phyloP scores from a whole-genome alignment of 2,888 invertebrate species.

The Ptycholaimellus sp. region DNA sequence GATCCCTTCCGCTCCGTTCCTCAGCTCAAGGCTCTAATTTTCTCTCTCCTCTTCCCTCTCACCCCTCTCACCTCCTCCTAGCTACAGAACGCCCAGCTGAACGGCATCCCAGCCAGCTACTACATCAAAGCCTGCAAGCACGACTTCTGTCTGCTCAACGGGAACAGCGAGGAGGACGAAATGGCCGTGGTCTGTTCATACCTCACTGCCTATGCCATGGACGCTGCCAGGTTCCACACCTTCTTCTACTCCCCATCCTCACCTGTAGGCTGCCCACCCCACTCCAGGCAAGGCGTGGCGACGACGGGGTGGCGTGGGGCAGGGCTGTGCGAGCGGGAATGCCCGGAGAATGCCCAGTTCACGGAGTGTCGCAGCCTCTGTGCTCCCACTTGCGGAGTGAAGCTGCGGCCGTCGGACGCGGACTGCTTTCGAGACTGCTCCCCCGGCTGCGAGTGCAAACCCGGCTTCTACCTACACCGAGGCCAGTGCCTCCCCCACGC shows the following conservation, averaged over 20 bases:
- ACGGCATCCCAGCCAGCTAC: slow-evolving; percentile 27
- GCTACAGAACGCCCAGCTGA: no score
- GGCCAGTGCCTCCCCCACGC: slow-evolving; percentile 41
- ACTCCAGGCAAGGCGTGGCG: background rate
- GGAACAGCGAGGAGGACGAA: slow-evolving; percentile 31
- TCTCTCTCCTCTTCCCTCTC: no score
- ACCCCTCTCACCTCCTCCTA: no score
- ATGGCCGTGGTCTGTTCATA: slow-evolving; percentile 43
- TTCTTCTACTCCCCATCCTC: no score
- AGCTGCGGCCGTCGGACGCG: slow-evolving; percentile 23
- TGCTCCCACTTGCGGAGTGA: slow-evolving; percentile 12
- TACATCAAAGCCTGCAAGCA: slow-evolving; percentile 48
- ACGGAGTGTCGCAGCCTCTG: slow-evolving; percentile 5
- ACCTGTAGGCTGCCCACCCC: no score
- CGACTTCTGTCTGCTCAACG: slow-evolving; percentile 46
- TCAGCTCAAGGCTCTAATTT: background rate
- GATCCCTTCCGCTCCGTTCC: background rate
- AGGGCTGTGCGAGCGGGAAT: slow-evolving; percentile 40
- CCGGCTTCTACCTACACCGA: slow-evolving; percentile 3
- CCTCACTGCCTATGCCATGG: slow-evolving; percentile 3
- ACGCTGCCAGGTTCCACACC: no score
- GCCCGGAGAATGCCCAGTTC: slow-evolving; percentile 1
- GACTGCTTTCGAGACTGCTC: slow-evolving; percentile 48
- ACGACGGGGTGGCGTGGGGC: slow-evolving; percentile 45
- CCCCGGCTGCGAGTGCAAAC: slow-evolving; percentile 5